phyloP scores from a whole-genome alignment of 1,140 invertebrate genomes.

The Physella acuta region DNA sequence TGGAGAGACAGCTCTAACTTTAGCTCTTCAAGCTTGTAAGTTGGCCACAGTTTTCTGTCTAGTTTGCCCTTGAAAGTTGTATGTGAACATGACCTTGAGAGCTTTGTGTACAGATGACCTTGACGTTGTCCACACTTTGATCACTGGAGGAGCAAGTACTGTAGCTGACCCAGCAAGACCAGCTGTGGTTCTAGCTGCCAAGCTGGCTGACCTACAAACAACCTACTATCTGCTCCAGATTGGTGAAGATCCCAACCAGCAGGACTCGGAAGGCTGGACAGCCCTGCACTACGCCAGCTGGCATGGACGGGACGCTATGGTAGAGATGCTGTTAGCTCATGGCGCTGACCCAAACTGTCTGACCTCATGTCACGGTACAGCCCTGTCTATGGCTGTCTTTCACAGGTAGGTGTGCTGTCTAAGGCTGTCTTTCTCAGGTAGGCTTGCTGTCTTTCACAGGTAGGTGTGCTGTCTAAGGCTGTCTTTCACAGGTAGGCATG shows the following conservation, averaged over 20 bases:
- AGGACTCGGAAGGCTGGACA: slow-evolving; percentile 1
- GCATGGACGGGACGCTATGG: slow-evolving; percentile 14
- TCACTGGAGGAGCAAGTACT: not conserved
- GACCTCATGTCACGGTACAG: slow-evolving; percentile 45
- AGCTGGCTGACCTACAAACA: slow-evolving; percentile 1
- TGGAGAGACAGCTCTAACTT: slow-evolving; percentile 12
- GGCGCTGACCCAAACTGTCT: slow-evolving; percentile 42
- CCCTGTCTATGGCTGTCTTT: slow-evolving; percentile 42
- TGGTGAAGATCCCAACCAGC: slow-evolving; percentile 8
- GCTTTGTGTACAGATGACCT: not conserved
- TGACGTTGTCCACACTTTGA: slow-evolving; percentile 2
- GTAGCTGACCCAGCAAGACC: slow-evolving; percentile 2
- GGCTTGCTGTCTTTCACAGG: no score
- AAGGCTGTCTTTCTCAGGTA: no score
- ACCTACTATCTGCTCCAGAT: not conserved
- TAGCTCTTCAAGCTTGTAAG: slow-evolving; percentile 6
- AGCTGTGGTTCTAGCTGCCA: slow-evolving; percentile 16
- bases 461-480: no score
- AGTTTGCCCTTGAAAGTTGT: not conserved
- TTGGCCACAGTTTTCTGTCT: no score
- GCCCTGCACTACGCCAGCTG: slow-evolving; percentile 18
- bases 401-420: slow-evolving; percentile 14
- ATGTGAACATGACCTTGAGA: not conserved
- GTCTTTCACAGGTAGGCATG: no score
- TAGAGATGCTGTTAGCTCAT: slow-evolving; percentile 37